Evolutionary conservation across 2,113 vertebrate species (phyloP).

Genomic region (Nesospiza acunhae): DNA sequence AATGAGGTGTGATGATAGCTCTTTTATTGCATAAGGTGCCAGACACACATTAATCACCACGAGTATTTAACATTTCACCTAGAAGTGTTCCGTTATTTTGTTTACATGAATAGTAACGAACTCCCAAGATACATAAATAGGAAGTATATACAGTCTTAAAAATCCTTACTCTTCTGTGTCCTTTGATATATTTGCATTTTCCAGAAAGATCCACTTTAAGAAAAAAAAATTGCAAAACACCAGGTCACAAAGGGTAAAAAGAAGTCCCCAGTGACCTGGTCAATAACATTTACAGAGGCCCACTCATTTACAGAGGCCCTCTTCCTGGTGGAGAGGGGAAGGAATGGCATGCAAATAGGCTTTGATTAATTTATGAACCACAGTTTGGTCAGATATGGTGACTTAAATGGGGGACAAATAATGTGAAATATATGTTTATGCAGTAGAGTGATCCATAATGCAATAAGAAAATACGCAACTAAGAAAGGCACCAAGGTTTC

Average conservation of each 20-base stretch:
- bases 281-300: not conserved
- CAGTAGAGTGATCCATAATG: not conserved
- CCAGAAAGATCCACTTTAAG: not conserved
- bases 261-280: not conserved
- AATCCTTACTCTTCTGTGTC: not conserved
- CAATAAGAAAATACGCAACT: not conserved
- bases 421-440: not conserved
- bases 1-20: not conserved
- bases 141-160: not conserved
- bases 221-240: not conserved
- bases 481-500: not conserved
- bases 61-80: not conserved
- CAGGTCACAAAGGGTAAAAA: not conserved
- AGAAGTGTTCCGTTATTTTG: not conserved
- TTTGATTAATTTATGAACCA: not conserved
- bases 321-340: not conserved
- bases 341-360: not conserved
- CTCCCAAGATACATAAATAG: not conserved
- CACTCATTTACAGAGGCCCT: not conserved
- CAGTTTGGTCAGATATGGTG: not conserved
- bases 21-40: not conserved
- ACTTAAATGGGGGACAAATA: not conserved
- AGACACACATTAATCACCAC: not conserved
- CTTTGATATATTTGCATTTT: not conserved
- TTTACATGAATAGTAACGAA: not conserved